Evolutionary conservation across 2,797 vertebrate genomes (phyloP).

Genomic region (Gallinago stenura): DNA sequence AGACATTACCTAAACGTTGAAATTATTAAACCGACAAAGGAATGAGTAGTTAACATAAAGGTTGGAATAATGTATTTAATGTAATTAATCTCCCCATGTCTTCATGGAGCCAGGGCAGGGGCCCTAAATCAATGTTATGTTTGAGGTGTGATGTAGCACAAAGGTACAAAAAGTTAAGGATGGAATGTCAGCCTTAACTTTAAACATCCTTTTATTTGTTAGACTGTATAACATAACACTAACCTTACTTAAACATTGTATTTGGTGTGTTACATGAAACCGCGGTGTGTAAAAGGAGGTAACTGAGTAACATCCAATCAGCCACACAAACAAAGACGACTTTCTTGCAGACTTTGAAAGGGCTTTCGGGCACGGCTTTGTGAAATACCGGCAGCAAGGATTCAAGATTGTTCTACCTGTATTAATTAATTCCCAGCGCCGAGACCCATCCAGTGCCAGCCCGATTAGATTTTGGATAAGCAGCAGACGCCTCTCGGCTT

Average conservation of each 20-base stretch:
- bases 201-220: slow-evolving; percentile 74
- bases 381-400: slow-evolving; percentile 55
- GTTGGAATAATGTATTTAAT: neutral
- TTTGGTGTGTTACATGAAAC: slow-evolving; percentile 69
- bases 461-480: slow-evolving; percentile 6
- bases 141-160: slow-evolving; percentile 70
- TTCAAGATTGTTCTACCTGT: slow-evolving; percentile 48
- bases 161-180: slow-evolving; percentile 72
- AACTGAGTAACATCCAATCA: slow-evolving; percentile 58
- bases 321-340: slow-evolving; percentile 71
- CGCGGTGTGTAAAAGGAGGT: slow-evolving; percentile 49
- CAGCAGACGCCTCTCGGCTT: slow-evolving; percentile 30
- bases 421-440: neutral
- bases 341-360: slow-evolving; percentile 75
- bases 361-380: slow-evolving; percentile 67
- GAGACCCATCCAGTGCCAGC: neutral
- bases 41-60: neutral
- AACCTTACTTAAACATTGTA: slow-evolving; percentile 70
- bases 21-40: slow-evolving; percentile 41
- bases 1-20: slow-evolving; percentile 20
- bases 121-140: slow-evolving; percentile 63
- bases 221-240: slow-evolving; percentile 64
- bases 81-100: slow-evolving; percentile 42
- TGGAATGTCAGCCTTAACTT: slow-evolving; percentile 70
- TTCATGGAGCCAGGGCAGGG: neutral